Evolutionary conservation across 2,888 invertebrate genomes (phyloP), one percentile per base, ranked within the genome.

Genomic region (Cryptus armator): DNA sequence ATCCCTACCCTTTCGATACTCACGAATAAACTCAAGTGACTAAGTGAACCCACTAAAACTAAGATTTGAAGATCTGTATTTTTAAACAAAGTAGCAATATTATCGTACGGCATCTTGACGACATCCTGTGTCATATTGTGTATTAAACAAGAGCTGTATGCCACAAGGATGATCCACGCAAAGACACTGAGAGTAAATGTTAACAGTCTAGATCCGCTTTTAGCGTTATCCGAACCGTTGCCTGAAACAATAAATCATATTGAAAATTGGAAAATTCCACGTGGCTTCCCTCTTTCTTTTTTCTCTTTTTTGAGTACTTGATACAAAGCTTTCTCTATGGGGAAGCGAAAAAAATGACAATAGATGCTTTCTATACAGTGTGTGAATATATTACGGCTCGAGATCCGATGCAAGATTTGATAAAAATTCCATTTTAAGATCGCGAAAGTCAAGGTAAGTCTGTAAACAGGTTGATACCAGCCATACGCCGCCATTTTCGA

Each of bases 111-210:
- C 14, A 32, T 29, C 1, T 75, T 16, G 24, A 71, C 16, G 24
- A 71, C 6, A 6, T 71, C 82, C 32, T 81, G 75, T 9, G 87
- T 56, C 79, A 90, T 85, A 37, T 85, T 86, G 32, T 82, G 44
- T 16, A 89, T 81, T n/a, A 90, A 46, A 62, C 89, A 81, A 0
- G 90, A 86, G 12, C 83, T 59, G 51, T 82, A 90, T 2, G 86
- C 71, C 1, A 84, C 72, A 6, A 56, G 74, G 1, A 88, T n/a
- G 24, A 90, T 6, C 37, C 72, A 85, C 9, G 88, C 83, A 66
- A 90, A 90, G 0, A 89, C 2, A 5, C 81, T 79, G n/a, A 85
- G 46, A 3, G 86, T 82, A 16, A 82, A 46, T 37, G 84, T 84
- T 1, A 89, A 6, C 0, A 87, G 53, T 9, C 14, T 87, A 16